phyloP scores from a whole-genome alignment of 2,888 invertebrate species.

The Orthosia incerta region DNA sequence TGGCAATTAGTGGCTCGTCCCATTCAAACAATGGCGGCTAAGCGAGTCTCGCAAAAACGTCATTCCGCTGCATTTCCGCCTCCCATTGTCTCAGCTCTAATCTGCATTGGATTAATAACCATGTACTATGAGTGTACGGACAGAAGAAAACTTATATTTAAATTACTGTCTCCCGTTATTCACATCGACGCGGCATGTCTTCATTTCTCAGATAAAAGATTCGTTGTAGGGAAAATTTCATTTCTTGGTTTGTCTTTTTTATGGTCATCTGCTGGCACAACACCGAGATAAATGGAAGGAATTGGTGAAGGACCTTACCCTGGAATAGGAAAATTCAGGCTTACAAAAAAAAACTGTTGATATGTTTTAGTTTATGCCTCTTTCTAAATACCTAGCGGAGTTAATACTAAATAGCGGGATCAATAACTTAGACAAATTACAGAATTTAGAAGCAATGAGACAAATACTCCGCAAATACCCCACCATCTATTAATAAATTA shows the following conservation, averaged over 20 bases:
- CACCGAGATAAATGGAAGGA: too few relatives aligned
- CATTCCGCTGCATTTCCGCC: conserved; percentile 84
- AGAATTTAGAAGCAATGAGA: background rate
- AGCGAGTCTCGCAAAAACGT: conserved; percentile 81
- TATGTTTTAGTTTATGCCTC: background rate
- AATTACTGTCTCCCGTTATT: conserved; percentile 59
- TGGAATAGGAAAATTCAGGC: too few relatives aligned
- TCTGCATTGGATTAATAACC: conserved; percentile 84
- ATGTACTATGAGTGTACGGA: conserved; percentile 67
- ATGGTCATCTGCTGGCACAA: background rate
- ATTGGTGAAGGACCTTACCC: too few relatives aligned
- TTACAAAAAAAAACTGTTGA: too few relatives aligned
- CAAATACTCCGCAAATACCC: background rate
- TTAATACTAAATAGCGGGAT: too few relatives aligned
- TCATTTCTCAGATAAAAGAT: conserved; percentile 19
- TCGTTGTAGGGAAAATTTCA: conserved; percentile 9
- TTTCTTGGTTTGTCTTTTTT: conserved; percentile 1
- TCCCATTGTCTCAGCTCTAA: conserved; percentile 86
- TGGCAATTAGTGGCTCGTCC: conserved; percentile 79
- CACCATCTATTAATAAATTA: conserved; percentile 5
- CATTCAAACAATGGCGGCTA: conserved; percentile 81
- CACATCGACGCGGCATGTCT: conserved; percentile 22
- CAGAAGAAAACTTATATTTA: conserved; percentile 63
- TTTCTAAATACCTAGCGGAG: background rate
- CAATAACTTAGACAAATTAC: too few relatives aligned